Conservation (phyloP, 2,113 vertebrate species). For the Bolborhynchus lineola region DNA sequence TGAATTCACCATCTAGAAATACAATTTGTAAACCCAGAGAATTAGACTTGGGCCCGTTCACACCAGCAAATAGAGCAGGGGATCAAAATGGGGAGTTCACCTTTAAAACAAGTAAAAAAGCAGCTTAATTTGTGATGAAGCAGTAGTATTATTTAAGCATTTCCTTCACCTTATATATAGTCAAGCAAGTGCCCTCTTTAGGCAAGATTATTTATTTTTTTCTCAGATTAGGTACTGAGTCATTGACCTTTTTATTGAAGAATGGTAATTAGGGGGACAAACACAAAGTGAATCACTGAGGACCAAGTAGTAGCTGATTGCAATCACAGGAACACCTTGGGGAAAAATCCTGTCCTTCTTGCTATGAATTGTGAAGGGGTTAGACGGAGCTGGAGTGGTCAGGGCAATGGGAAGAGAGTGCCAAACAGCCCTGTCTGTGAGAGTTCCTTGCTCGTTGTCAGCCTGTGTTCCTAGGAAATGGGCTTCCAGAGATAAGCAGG, state of each 20-base stretch:
- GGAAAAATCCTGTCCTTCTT: background rate
- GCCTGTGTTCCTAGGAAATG: background rate
- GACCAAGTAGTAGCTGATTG: background rate
- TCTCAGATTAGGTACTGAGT: background rate
- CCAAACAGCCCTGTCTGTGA: background rate
- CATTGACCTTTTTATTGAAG: background rate
- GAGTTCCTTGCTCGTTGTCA: background rate
- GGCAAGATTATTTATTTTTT: background rate
- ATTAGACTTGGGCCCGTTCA: background rate
- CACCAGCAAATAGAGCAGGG: background rate
- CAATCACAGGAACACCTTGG: background rate
- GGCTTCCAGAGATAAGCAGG: background rate
- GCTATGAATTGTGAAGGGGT: background rate
- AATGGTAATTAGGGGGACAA: background rate
- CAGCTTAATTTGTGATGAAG: background rate
- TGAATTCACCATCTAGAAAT: background rate
- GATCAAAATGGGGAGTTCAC: background rate
- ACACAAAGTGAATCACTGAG: background rate
- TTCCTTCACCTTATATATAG: background rate
- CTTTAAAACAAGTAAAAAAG: background rate
- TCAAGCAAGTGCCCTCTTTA: background rate
- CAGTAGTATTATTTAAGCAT: background rate
- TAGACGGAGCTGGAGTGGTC: background rate
- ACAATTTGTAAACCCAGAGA: background rate
- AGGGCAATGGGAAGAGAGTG: background rate